Conservation (phyloP, 1,140 invertebrate genomes). For the Dolichoris vasculosae region DNA sequence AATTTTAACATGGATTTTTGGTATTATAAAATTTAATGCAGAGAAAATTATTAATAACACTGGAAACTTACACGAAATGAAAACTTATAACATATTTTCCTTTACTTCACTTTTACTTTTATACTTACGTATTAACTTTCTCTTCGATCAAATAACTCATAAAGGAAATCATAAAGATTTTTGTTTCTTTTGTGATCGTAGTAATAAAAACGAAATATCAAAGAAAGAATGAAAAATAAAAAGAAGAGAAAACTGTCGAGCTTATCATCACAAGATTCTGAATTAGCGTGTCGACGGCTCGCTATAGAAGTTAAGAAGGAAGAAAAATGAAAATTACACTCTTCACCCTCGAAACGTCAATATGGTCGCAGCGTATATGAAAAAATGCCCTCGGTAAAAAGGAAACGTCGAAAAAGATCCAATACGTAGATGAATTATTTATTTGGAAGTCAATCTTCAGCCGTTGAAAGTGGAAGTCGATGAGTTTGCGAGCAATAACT, state of each 20-base stretch:
- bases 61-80: neutral
- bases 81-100: neutral
- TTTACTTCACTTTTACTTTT: neutral
- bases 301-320: neutral
- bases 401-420: slow-evolving; percentile 15
- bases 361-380: neutral
- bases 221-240: neutral
- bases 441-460: neutral
- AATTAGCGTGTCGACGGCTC: neutral
- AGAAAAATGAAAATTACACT: neutral
- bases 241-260: slow-evolving; percentile 6
- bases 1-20: too few relatives aligned
- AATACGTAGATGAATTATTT: slow-evolving; percentile 36
- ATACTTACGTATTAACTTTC: neutral
- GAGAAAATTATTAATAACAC: too few relatives aligned
- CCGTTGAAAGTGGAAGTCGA: neutral
- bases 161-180: neutral
- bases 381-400: slow-evolving; percentile 1
- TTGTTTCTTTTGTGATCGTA: neutral
- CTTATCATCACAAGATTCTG: slow-evolving; percentile 7
- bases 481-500: slow-evolving; percentile 11
- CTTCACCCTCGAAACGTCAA: slow-evolving; percentile 19
- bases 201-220: slow-evolving; percentile 1
- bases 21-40: too few relatives aligned
- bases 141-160: neutral